Conservation (phyloP, 2,888 invertebrate genomes). For the Microplitis deprimator region DNA sequence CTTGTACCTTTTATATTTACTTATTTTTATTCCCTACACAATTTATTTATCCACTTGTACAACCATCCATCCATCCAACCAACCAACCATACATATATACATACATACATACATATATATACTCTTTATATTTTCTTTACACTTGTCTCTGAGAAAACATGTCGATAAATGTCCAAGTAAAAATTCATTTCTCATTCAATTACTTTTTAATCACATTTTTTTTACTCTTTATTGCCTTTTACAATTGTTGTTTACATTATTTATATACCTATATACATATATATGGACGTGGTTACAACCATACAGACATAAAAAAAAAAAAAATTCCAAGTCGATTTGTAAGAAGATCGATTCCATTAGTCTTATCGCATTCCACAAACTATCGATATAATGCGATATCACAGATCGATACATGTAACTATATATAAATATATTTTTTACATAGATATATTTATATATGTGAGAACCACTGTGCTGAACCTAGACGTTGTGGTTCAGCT, state of each 20-base stretch:
- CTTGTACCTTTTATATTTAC: slow-evolving; percentile 21
- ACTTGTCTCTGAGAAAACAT: neutral
- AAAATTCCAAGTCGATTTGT: neutral
- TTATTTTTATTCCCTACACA: neutral
- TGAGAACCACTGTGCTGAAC: slow-evolving; percentile 60
- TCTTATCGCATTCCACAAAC: slow-evolving; percentile 29
- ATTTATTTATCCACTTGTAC: neutral
- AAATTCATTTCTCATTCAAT: slow-evolving; percentile 1
- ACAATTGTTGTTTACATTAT: neutral
- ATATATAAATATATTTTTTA: neutral
- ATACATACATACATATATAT: neutral
- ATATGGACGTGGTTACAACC: neutral
- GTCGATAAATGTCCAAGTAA: neutral
- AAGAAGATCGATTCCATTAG: slow-evolving; percentile 18
- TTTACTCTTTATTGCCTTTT: neutral
- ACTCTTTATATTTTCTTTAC: neutral
- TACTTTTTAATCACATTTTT: slow-evolving; percentile 1
- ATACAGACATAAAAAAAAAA: neutral
- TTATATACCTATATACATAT: neutral
- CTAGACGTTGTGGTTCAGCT: slow-evolving; percentile 57
- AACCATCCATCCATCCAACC: no score
- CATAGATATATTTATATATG: slow-evolving; percentile 20
- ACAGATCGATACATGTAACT: neutral
- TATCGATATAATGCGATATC: slow-evolving; percentile 10
- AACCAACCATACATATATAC: neutral